Conservation (phyloP, 2,888 invertebrate species). For the Clepsis dumicolana region DNA sequence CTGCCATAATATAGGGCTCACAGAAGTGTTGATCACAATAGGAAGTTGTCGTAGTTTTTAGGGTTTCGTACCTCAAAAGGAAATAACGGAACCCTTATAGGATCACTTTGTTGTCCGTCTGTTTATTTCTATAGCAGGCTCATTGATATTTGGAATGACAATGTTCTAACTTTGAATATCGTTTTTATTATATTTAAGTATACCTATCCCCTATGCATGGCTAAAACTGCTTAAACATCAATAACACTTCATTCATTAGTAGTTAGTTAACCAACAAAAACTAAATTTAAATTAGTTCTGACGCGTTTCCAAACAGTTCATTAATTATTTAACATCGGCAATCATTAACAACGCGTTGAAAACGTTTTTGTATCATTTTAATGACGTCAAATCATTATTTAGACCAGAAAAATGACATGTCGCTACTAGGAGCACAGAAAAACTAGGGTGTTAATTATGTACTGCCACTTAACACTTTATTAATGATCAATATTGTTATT, state of each 20-base stretch:
- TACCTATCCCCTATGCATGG: no score
- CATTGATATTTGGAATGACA: no score
- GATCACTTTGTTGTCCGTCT: no score
- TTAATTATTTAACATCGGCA: conserved; percentile 2
- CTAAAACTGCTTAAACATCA: no score
- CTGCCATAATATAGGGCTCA: no score
- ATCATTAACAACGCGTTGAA: conserved; percentile 26
- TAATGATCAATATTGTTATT: conserved; percentile 10
- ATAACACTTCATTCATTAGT: conserved; percentile 2
- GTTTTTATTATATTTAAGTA: no score
- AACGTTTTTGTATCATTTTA: conserved; percentile 24
- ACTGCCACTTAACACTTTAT: conserved; percentile 15
- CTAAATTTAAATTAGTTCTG: conserved; percentile 13
- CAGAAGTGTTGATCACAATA: no score
- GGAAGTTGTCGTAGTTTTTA: no score
- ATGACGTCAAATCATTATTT: conserved; percentile 31
- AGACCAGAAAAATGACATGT: conserved; percentile 38
- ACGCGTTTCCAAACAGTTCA: conserved; percentile 12
- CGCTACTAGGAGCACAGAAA: conserved; percentile 4
- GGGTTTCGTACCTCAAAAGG: no score
- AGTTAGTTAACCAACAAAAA: conserved; percentile 2
- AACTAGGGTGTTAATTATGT: conserved; percentile 25
- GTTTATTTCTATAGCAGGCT: no score
- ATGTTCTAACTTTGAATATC: no score
- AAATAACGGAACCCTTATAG: no score